Conservation (phyloP, 2,113 vertebrate genomes). For the Danio rerio region GRCz12tu NC_133189.1:20248001-20248500, state of each 20-base stretch:
- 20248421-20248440: slow-evolving; percentile 8
- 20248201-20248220: slow-evolving; percentile 33
- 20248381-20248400: slow-evolving; percentile 41
- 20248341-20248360: slow-evolving; percentile 13
- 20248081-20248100: slow-evolving; percentile 9
- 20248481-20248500: slow-evolving; percentile 29
- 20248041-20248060: not conserved
- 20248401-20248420: no score
- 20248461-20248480: no score
- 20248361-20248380: slow-evolving; percentile 23
- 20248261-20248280: not conserved
- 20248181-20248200: not conserved
- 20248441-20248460: slow-evolving; percentile 29
- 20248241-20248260: slow-evolving; percentile 24
- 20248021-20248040: slow-evolving; percentile 22
- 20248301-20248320: slow-evolving; percentile 16
- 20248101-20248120: not conserved
- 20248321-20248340: not conserved
- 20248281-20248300: not conserved
- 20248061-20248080: not conserved
- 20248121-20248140: not conserved
- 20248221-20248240: slow-evolving; percentile 21
- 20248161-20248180: not conserved
- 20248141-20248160: not conserved
- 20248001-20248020: slow-evolving; percentile 6